These are phyloP conservation scores for Zophobas atratus DNA, from an alignment of 1,140 invertebrate genomes.

Conservation along the genomic window DNA sequence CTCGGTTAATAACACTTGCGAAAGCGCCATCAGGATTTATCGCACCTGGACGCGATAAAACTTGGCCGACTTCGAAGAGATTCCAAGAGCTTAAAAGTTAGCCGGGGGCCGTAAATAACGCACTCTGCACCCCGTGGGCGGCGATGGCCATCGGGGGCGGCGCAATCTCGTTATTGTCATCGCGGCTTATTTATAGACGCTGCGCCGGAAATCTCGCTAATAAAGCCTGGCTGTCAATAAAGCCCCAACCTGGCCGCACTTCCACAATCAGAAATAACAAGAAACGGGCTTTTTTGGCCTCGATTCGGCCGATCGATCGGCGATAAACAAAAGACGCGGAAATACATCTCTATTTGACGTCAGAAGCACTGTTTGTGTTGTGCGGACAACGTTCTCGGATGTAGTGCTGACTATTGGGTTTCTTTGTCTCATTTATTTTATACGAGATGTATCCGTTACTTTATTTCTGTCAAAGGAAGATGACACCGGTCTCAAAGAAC, in stretches of 20 bases:
- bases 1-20: conserved; percentile 2
- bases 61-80: neutral
- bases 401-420: conserved; percentile 7
- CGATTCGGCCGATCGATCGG: conserved; percentile 20
- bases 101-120: neutral
- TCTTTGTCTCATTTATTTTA: conserved; percentile 33
- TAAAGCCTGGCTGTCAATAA: conserved; percentile 31
- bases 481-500: neutral
- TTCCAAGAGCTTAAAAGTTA: neutral
- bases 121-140: neutral
- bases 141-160: neutral
- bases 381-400: conserved; percentile 16
- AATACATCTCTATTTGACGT: conserved; percentile 28
- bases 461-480: conserved; percentile 14
- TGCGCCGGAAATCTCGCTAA: conserved; percentile 21
- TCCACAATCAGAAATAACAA: conserved; percentile 36
- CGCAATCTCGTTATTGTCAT: conserved; percentile 30
- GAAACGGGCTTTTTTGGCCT: conserved; percentile 22
- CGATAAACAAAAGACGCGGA: conserved; percentile 30
- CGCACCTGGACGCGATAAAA: conserved; percentile 6
- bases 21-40: conserved; percentile 9
- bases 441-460: neutral
- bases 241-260: conserved; percentile 12
- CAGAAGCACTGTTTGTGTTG: conserved; percentile 25
- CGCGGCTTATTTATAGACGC: conserved; percentile 14